These are phyloP conservation scores for Blera fallax DNA, from an alignment of 2,888 invertebrate species.

Conservation along the genomic window DNA sequence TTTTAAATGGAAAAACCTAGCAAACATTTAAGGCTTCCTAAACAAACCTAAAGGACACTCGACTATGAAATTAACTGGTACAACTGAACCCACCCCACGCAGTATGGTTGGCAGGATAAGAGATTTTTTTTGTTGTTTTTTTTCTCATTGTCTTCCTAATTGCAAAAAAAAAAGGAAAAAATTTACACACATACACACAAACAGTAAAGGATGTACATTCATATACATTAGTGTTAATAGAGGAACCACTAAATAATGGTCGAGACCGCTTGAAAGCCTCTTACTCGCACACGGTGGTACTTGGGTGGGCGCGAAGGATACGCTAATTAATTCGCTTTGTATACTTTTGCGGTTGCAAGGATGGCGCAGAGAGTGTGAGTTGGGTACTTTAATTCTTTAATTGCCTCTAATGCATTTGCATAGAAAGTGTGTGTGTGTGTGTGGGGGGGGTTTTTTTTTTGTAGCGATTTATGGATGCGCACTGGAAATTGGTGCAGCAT, in stretches of 20 bases:
- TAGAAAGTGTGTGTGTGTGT: constrained; percentile 1
- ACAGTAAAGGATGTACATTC: background rate
- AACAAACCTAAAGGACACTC: constrained; percentile 7
- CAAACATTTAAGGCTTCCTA: background rate
- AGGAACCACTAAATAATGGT: constrained; percentile 31
- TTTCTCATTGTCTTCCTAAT: background rate
- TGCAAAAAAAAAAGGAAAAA: background rate
- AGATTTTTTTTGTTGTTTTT: background rate
- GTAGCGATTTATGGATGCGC: constrained; percentile 28
- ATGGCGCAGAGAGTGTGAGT: background rate
- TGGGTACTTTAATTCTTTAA: constrained; percentile 25
- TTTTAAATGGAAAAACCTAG: background rate
- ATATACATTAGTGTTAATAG: constrained; percentile 15
- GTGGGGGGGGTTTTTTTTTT: background rate
- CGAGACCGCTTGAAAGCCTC: constrained; percentile 3
- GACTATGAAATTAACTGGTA: constrained; percentile 28
- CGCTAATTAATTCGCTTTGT: constrained; percentile 47
- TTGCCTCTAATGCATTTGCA: constrained; percentile 46
- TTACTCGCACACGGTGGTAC: background rate
- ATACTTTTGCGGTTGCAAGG: constrained; percentile 21
- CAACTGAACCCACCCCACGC: background rate
- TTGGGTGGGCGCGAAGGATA: constrained; percentile 12
- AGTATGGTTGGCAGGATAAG: background rate
- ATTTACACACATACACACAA: background rate
- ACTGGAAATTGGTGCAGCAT: constrained; percentile 20